phyloP scores from a whole-genome alignment of 2,797 vertebrate genomes.

The Onychomys arenicola region DNA sequence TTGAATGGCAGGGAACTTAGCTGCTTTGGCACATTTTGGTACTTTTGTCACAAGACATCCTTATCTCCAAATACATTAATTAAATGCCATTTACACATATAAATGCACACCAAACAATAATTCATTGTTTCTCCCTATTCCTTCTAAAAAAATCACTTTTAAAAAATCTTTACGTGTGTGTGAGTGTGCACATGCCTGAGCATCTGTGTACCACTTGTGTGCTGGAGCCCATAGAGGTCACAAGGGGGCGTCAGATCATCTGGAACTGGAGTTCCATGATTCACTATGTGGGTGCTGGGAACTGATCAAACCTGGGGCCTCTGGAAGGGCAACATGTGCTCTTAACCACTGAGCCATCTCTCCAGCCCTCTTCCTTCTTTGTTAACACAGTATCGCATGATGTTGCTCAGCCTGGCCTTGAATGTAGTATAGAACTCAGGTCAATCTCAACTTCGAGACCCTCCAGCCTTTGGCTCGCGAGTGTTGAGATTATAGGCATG shows the following conservation, averaged over 20 bases:
- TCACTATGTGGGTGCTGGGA: not conserved
- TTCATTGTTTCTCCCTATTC: not conserved
- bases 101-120: not conserved
- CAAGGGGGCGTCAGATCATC: not conserved
- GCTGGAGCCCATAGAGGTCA: not conserved
- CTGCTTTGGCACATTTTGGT: not conserved
- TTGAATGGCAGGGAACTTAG: not conserved
- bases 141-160: not conserved
- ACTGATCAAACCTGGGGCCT: not conserved
- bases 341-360: not conserved
- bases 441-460: not conserved
- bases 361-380: not conserved
- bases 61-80: conserved; percentile 15
- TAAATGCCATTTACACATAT: not conserved
- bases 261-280: not conserved
- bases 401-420: not conserved
- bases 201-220: not conserved
- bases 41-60: not conserved
- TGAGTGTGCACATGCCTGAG: not conserved
- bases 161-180: not conserved
- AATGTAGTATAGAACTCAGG: not conserved
- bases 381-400: too few species aligned
- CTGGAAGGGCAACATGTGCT: not conserved
- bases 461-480: not conserved
- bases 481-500: too few species aligned